Evolutionary conservation across 2,797 vertebrate species (phyloP), one percentile per base, ranked within the genome.

Genomic region (Arctocebus calabarensis): DNA sequence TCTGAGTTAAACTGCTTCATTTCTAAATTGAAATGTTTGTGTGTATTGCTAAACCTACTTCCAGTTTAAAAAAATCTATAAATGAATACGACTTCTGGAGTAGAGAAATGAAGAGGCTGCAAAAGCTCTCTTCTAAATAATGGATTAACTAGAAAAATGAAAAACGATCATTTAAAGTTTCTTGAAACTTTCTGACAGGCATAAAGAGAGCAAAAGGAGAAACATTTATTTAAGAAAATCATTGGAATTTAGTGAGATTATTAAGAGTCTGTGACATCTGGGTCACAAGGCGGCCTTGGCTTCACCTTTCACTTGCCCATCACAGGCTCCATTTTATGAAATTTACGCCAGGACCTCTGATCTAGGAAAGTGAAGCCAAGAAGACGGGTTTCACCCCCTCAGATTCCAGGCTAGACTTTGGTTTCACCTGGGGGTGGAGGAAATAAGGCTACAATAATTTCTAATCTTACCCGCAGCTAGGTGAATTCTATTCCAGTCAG

Each of bases 61-160:
- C 16, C n/a, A 84, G 45, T 84, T 79, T 43, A 27, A 57, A 91
- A 96, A 90, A 91, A 82, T 77, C 5, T 52, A 19, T 45, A 57
- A 83, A 43, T 55, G 90, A 16, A 87, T 40, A 23, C 12, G 55
- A 59, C 10, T 55, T 86, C 22, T n/a, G 78, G 34, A 85, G 45
- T 40, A 74, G 14, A 73, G 19, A 43, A 40, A 5, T 22, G 7
- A 84, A 11, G 8, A 73, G 7, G 27, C 25, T 22, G 29, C 3
- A 84, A 32, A 92, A 62, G 32, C n/a, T 71, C 20, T 84, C 22
- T 45, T 48, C 48, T 48, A 48, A 14, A 48, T 48, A 48, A 48
- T 4, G 48, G 13, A 48, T 48, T 48, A 48, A 48, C 17, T 4
- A 66, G 40, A 40, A 82, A 37, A 64, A 66, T 25, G 3, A 55